Percentiles rank a stretch among this genome's conserved stretches.
Conservation (phyloP, 2,113 vertebrate genomes). For the Ellobius talpinus region DNA sequence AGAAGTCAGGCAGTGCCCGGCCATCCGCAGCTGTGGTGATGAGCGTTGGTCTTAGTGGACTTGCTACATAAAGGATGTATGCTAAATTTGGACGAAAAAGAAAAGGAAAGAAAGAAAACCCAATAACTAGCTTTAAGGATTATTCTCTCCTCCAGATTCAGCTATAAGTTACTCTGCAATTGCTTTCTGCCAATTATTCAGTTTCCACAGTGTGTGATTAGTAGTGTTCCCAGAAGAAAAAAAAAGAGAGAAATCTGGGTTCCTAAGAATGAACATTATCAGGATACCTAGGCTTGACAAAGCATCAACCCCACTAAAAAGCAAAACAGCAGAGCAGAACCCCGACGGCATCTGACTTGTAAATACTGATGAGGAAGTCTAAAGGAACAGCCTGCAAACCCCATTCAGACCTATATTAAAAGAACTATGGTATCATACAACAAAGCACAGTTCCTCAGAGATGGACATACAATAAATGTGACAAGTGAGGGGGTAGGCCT, state of each 20-base stretch:
- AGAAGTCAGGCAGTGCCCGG: not conserved
- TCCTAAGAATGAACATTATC: constrained; percentile 59
- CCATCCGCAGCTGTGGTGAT: not conserved
- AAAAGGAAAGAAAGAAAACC: not conserved
- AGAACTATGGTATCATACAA: constrained; percentile 40
- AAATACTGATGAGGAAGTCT: constrained; percentile 71
- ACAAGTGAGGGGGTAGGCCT: constrained; percentile 63
- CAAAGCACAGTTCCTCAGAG: constrained; percentile 54
- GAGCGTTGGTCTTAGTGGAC: not conserved
- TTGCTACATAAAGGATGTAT: not conserved
- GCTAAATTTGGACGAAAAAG: not conserved
- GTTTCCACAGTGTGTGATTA: constrained; percentile 29
- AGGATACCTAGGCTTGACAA: constrained; percentile 58
- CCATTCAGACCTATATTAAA: constrained; percentile 57
- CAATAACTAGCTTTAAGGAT: not conserved
- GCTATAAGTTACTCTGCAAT: constrained; percentile 35
- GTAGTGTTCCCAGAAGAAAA: not conserved
- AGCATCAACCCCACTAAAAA: constrained; percentile 44
- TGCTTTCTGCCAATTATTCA: constrained; percentile 31
- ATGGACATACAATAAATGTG: constrained; percentile 66
- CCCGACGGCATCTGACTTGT: constrained; percentile 37
- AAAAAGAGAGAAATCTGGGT: constrained; percentile 7
- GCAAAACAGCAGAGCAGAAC: constrained; percentile 21
- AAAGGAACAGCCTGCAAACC: constrained; percentile 70
- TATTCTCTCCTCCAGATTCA: not conserved